Conservation (phyloP, 2,113 vertebrate genomes). For the Grantiella picta region DNA sequence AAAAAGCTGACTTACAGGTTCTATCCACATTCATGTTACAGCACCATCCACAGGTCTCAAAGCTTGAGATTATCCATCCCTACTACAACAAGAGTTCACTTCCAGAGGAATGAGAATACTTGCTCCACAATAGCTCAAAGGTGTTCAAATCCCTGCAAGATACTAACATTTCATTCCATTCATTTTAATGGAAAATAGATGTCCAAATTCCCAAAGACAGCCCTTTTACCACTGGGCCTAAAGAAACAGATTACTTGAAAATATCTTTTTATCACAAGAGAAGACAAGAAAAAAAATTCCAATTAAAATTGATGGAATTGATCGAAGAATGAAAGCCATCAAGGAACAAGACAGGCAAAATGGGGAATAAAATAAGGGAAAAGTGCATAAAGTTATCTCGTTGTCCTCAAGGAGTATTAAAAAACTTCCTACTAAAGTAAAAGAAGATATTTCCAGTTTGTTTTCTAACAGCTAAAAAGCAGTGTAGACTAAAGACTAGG, state of each 20-base stretch:
- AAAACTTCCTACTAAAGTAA: background rate
- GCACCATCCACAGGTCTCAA: background rate
- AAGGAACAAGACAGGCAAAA: constrained; percentile 49
- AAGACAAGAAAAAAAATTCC: constrained; percentile 56
- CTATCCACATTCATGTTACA: background rate
- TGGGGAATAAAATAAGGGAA: constrained; percentile 39
- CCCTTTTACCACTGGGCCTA: constrained; percentile 46
- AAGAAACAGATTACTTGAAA: constrained; percentile 54
- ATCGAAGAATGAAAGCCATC: constrained; percentile 54
- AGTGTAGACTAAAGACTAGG: background rate
- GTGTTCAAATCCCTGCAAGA: constrained; percentile 54
- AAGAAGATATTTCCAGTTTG: constrained; percentile 4
- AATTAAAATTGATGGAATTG: constrained; percentile 63
- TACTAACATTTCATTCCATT: constrained; percentile 21
- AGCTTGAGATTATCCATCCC: background rate
- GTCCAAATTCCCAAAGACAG: constrained; percentile 58
- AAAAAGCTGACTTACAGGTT: background rate
- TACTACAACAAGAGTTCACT: background rate
- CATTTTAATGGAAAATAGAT: constrained; percentile 58
- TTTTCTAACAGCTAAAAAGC: constrained; percentile 12
- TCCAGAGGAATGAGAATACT: constrained; percentile 7
- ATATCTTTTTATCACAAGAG: constrained; percentile 62
- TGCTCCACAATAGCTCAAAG: constrained; percentile 33
- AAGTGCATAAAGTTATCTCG: constrained; percentile 31
- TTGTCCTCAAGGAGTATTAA: background rate